Evolutionary conservation across 2,888 invertebrate species (phyloP), one percentile per base, ranked within the genome.

Genomic region (Podotricha telesiphe): DNA sequence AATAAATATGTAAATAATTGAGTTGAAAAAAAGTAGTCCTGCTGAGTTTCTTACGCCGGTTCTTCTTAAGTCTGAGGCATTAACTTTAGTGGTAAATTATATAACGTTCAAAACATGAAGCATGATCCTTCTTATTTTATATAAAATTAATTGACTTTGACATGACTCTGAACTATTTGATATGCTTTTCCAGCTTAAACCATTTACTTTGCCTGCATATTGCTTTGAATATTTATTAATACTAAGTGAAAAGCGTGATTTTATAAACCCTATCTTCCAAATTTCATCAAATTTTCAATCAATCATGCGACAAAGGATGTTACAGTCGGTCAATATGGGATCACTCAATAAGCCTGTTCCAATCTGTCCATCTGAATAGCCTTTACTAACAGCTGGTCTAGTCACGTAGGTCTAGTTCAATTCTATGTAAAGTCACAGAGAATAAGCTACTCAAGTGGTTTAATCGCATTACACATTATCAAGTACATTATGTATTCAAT

Each of bases 291-390:
- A 55, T 34, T 37, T 55, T 6, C 17, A 34, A 45, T 59, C 22
- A 45, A 45, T 59, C 59, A 59, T n/a, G 45, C 3, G 45, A 59
- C 59, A 59, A 59, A 59, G 59, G 59, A 13, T 37, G 50, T 50
- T 19, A 62, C 47, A 50, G 34, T 50, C 8, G 20, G 37, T 62
- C 19, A 50, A 62, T 34, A 62, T 50, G 20, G 48, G 34, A 62
- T 48, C 47, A 42, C 17, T 48, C 62, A 48, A 62, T 47, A 48
- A 62, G 28, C 62, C 48, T 62, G 50, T 37, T 62, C 15, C 47
- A 62, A 62, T 62, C 28, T 62, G 62, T 50, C 37, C 62, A 37
- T 20, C 58, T 58, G 50, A 66, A 66, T 58, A 58, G 58, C 37
- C 62, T 48, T 37, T 47, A 50, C 47, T 58, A 58, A 40, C 58